Evolutionary conservation across 1,140 invertebrate species (phyloP).

Genomic region (Cotesia glomerata): DNA sequence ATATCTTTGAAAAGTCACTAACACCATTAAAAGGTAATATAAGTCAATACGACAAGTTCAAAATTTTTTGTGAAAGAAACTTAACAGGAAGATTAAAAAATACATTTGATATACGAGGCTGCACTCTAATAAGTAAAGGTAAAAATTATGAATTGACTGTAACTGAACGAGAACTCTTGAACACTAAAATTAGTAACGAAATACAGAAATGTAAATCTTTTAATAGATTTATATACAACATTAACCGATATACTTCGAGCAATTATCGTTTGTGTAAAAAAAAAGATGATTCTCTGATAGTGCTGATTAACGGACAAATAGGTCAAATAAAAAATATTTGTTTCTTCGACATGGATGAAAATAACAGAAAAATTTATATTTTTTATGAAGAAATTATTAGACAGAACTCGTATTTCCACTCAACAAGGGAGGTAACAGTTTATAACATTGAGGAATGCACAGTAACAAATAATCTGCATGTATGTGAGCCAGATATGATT

Average conservation of each 20-base stretch:
- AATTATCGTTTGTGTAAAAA: background rate
- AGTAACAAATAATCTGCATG: background rate
- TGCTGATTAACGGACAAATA: background rate
- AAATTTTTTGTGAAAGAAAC: constrained; percentile 1
- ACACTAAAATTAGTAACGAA: background rate
- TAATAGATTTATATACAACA: constrained; percentile 4
- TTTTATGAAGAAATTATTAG: background rate
- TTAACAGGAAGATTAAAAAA: background rate
- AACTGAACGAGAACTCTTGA: background rate
- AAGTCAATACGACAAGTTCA: background rate
- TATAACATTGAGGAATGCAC: background rate
- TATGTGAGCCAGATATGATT: background rate
- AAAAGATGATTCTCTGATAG: constrained; percentile 12
- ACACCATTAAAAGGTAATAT: background rate
- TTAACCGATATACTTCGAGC: background rate
- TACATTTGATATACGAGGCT: background rate
- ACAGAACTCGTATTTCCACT: background rate
- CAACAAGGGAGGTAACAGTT: background rate
- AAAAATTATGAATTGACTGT: constrained; percentile 10
- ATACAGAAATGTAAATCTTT: background rate
- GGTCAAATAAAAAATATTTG: constrained; percentile 24
- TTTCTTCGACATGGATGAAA: background rate
- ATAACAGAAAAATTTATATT: background rate
- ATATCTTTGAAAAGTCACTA: constrained; percentile 13
- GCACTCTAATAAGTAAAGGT: constrained; percentile 9